Percentiles rank a stretch among this genome's conserved stretches.
phyloP scores from a whole-genome alignment of 1,140 invertebrate genomes.

The Brevipalpus yothersi region DNA sequence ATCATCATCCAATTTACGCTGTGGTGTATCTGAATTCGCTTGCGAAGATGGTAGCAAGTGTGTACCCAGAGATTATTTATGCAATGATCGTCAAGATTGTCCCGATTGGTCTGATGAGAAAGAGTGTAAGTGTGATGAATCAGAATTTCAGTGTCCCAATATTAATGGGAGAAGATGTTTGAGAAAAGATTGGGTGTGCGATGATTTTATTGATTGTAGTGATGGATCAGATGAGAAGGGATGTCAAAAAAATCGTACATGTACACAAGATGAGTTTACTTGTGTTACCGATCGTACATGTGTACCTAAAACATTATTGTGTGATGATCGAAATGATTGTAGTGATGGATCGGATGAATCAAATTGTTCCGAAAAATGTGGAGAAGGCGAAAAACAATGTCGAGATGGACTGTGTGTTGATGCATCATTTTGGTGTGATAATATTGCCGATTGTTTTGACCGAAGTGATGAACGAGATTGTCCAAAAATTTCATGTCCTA shows the following conservation, averaged over 20 bases:
- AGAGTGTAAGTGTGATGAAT: background rate
- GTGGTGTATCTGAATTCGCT: background rate
- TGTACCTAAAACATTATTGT: constrained; percentile 21
- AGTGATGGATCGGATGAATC: background rate
- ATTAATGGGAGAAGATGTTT: constrained; percentile 59
- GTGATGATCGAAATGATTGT: background rate
- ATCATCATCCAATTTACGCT: background rate
- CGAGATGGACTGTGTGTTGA: background rate
- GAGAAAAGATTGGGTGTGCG: constrained; percentile 25
- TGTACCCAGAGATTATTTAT: background rate
- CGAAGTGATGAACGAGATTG: background rate
- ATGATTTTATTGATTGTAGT: constrained; percentile 13
- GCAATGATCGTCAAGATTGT: background rate
- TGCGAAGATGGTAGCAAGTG: background rate
- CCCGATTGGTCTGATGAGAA: background rate
- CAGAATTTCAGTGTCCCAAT: constrained; percentile 61
- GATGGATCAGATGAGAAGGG: constrained; percentile 17
- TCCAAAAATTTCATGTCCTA: constrained; percentile 1
- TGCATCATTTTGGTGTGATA: background rate
- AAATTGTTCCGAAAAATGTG: constrained; percentile 39
- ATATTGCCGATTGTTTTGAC: background rate
- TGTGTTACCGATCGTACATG: constrained; percentile 39
- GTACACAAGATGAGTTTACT: constrained; percentile 30
- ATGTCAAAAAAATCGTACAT: constrained; percentile 27
- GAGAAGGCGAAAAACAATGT: constrained; percentile 83